phyloP scores from a whole-genome alignment of 2,888 invertebrate species.

The Drosophila stalkeri region DNA sequence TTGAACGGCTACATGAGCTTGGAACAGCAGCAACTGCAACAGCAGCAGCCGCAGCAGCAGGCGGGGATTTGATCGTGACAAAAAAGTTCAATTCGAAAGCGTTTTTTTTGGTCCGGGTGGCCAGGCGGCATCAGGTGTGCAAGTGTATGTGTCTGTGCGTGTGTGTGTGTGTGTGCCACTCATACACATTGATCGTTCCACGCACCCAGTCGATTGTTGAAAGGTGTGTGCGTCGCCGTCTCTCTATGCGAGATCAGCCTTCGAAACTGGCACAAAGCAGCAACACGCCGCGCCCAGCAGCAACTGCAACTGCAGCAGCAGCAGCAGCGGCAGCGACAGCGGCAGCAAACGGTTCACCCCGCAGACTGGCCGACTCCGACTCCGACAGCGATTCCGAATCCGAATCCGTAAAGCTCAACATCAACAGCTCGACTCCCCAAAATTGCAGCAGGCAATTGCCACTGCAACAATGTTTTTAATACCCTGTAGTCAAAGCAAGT shows the following conservation, averaged over 20 bases:
- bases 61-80: constrained; percentile 63
- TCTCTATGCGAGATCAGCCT: constrained; percentile 57
- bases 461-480: constrained; percentile 36
- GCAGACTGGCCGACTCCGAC: constrained; percentile 27
- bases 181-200: constrained; percentile 37
- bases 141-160: constrained; percentile 26
- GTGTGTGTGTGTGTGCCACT: constrained; percentile 24
- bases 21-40: background rate
- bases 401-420: constrained; percentile 17
- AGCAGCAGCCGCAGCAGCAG: constrained; percentile 13
- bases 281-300: constrained; percentile 30
- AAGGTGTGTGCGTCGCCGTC: constrained; percentile 68
- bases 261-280: constrained; percentile 74
- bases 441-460: constrained; percentile 27
- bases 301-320: constrained; percentile 10
- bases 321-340: background rate
- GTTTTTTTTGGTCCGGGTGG: constrained; percentile 59
- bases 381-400: constrained; percentile 10
- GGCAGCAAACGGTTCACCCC: constrained; percentile 33
- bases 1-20: constrained; percentile 26
- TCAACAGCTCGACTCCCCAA: constrained; percentile 27
- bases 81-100: constrained; percentile 81
- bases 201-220: constrained; percentile 76
- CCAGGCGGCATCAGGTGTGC: constrained; percentile 55
- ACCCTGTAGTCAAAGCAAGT: background rate